These are phyloP conservation scores for Catagonus wagneri DNA, from an alignment of 2,113 vertebrate species.

Conservation along the genomic window DNA sequence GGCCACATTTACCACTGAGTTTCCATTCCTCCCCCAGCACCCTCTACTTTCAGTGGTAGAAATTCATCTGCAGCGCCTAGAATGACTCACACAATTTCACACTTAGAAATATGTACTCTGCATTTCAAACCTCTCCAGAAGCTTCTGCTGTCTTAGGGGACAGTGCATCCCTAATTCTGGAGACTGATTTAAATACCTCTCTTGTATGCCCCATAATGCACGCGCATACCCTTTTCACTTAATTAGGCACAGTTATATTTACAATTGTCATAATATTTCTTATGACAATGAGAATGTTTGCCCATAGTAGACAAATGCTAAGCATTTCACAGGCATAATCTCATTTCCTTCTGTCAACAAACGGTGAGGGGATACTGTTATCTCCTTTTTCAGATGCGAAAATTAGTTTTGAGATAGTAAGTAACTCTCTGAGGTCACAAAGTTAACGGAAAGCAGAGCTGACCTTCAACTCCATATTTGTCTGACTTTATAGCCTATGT, in stretches of 20 bases:
- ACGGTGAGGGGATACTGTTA: not conserved
- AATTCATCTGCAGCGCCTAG: not conserved
- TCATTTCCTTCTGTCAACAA: not conserved
- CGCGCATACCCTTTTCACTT: not conserved
- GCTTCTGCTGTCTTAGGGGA: not conserved
- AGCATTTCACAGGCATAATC: not conserved
- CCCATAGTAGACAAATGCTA: not conserved
- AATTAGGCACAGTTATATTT: not conserved
- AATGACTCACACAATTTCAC: not conserved
- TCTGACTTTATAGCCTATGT: not conserved
- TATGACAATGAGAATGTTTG: not conserved
- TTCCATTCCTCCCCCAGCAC: not conserved
- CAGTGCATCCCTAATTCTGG: not conserved
- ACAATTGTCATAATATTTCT: constrained; percentile 6
- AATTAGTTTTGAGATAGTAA: constrained; percentile 13
- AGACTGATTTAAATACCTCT: not conserved
- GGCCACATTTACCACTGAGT: not conserved
- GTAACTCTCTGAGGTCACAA: not conserved
- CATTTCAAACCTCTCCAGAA: not conserved
- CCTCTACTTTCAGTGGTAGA: not conserved
- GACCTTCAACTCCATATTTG: constrained; percentile 25
- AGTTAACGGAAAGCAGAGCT: not conserved
- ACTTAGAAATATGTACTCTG: not conserved
- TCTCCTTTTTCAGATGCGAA: constrained; percentile 21
- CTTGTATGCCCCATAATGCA: not conserved